Evolutionary conservation across 2,113 vertebrate genomes (phyloP), one percentile per base, ranked within the genome.

Genomic region (Pongo pygmaeus): DNA sequence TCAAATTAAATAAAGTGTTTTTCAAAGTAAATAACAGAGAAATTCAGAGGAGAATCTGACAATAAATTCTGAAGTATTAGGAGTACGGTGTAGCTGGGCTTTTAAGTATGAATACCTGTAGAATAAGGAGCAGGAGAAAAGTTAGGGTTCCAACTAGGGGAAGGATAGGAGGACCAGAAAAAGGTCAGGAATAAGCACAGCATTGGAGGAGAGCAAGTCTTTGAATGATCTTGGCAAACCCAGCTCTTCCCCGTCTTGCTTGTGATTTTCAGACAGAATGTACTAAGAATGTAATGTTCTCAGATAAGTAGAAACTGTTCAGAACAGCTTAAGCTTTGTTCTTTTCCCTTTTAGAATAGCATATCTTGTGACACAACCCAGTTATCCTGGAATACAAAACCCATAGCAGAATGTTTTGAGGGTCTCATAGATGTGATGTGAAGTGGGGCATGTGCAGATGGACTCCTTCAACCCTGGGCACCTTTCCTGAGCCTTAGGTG

Each of bases 41-140:
- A 89, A 95, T 38, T 93, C 43, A 61, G 18, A 85, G 70, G 30
- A 72, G 32, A 93, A 46, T 52, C 20, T 89, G 32, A n/a, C 30
- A 72, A 78, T 2, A 32, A 87, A 43, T 32, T 72, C 86, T 55
- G 12, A 89, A 86, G 20, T 13, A 86, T 43, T 30, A 40, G 8
- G 30, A 61, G 52, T 12, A 55, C 6, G 40, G 30, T 23, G 30
- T 9, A 59, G 69, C 18, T 30, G 22, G 14, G 40, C 7, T 69
- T 38, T 8, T 12, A 72, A 46, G 23, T 38, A 11, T 59, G 64
- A 18, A 5, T 23, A 46, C 38, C 32, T 5, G 22, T 38, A 69
- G 43, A 89, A 50, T 50, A 64, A 57, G 16, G 27, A 64, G 7
- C 17, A 32, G 52, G 35, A 48, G 12, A n/a, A 22, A 72, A 64